Evolutionary conservation across 1,140 invertebrate species (phyloP), one percentile per base, ranked within the genome.

Genomic region (Drosophila eugracilis): DNA sequence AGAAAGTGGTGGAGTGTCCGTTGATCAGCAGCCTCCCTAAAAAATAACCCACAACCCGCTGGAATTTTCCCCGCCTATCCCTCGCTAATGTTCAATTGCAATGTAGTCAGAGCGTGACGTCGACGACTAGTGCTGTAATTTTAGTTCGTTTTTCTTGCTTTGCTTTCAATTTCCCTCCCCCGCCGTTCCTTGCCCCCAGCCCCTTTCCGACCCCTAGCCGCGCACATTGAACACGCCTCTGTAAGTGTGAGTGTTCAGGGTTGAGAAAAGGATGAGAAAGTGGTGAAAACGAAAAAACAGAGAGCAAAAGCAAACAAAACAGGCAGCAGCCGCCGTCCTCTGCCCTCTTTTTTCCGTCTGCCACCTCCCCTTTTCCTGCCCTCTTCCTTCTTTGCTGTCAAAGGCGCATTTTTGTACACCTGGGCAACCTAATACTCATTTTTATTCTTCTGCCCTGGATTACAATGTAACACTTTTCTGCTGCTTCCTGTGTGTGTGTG

Each of bases 341-440:
- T 36, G 58, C 49, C 59, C 44, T 49, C 58, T 66, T 44, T 58
- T 55, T 42, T 36, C 53, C 39, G 28, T 41, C 39, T 45, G 53
- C 45, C 19, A 17, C 44, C 30, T 24, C 37, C 22, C 42, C 32
- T 1, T 12, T 9, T 12, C 17, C 21, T 37, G 9, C 15, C 21
- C 50, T 42, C 12, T 28, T 55, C 26, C 36, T 9, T 39, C 36
- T 17, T 9, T 17, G 42, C 76, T 83, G 72, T 67, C 78, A 78
- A 89, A 89, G 90, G 86, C 86, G 79, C 77, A 89, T 86, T 90
- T 89, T 90, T 89, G 86, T 78, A 89, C 90, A 90, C 90, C 90
- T 89, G 88, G 90, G 86, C 86, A 89, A 86, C 77, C 80, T 74
- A 90, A 90, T 90, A 88, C 86, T 89, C n/a, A 89, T 89, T 89